Evolutionary conservation across 53 echinoderm and acorn worm species (phyloP).

Genomic region (Paracentrotus lividus): DNA sequence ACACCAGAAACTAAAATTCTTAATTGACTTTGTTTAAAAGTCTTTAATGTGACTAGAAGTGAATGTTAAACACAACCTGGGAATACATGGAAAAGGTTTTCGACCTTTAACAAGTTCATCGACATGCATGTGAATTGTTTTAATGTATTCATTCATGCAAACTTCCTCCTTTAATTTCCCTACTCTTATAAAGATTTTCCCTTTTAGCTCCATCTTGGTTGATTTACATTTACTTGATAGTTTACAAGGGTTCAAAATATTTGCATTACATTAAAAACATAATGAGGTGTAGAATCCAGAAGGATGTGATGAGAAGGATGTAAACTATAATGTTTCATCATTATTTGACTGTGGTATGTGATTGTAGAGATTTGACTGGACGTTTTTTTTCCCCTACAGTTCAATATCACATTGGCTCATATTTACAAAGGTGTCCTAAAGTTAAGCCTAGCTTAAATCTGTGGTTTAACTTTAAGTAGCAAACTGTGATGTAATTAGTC

Average conservation of each 20-base stretch:
- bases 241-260: background rate
- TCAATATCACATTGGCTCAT: too few relatives aligned
- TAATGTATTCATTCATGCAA: background rate
- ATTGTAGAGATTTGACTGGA: background rate
- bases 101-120: background rate
- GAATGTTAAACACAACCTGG: background rate
- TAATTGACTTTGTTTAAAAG: background rate
- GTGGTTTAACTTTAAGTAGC: too few relatives aligned
- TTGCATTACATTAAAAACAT: background rate
- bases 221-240: background rate
- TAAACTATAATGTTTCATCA: background rate
- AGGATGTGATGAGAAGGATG: background rate
- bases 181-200: background rate
- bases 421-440: too few relatives aligned
- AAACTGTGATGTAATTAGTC: too few relatives aligned
- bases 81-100: background rate
- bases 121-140: background rate
- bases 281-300: background rate
- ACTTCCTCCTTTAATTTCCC: conserved; percentile 28
- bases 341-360: background rate
- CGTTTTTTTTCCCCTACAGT: too few relatives aligned
- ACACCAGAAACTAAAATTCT: background rate
- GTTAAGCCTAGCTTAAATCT: too few relatives aligned
- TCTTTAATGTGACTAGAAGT: background rate
- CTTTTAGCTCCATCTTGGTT: background rate